Evolutionary conservation across 2,797 vertebrate species (phyloP), one percentile per base, ranked within the genome.

Genomic region (Corythornis leucogaster): DNA sequence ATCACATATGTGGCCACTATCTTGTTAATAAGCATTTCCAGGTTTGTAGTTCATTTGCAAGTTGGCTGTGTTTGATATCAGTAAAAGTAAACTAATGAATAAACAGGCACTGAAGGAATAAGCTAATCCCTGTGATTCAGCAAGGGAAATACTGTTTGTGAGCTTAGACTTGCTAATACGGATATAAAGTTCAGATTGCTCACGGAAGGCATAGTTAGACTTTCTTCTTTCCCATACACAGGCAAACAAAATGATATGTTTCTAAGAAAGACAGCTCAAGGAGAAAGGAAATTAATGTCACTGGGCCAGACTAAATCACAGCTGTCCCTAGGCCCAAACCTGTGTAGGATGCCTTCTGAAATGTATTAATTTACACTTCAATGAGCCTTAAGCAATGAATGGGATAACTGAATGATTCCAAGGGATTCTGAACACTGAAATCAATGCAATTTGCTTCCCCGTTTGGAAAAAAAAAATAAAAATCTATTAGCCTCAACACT

Each of bases 61-160:
- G 84, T 95, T 96, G 94, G 74, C 86, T 83, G 69, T 80, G 81
- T 81, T 91, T 93, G 90, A 79, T 80, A 92, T 53, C 57, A 73
- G 89, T 80, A 80, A 93, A 95, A 93, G 74, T 78, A 96, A 92
- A 94, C 30, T 61, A 83, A 89, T 82, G 73, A 96, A 96, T 94
- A 92, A 92, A 96, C 77, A 87, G 87, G 50, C 64, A 68, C 69
- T 81, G 90, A 96, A 96, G 80, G 95, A 97, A 95, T 93, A 97
- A 97, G 92, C 86, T 97, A 96, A 96, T 96, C 96, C 93, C 80
- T 9, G 54, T 95, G 91, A 94, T 89, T 92, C 67, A 86, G 66
- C 38, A 38, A 63, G 86, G 87, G 83, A 87, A 89, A 94, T 81
- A 85, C 15, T 88, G 74, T 95, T 96, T 90, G 85, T 79, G 42